A percentile compares a stretch with the other conserved stretches of the same genome.
Conservation (phyloP, 2,888 invertebrate genomes). For the Chrysina gloriosa region DNA sequence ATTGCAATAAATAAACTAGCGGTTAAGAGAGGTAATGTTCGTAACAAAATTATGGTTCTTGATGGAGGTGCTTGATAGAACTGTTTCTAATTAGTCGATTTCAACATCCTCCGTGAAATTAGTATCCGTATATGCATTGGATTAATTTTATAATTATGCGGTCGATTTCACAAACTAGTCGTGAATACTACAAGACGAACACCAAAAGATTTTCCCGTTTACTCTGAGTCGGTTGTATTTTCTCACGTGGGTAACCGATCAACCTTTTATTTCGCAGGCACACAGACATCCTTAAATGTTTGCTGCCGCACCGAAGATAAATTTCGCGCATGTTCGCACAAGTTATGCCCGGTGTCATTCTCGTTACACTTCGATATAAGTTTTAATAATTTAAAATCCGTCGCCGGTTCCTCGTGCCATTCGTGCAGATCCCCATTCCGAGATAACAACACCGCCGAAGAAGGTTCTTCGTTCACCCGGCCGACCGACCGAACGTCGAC, state of each 20-base stretch:
- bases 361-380: slow-evolving; percentile 36
- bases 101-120: no score
- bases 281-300: slow-evolving; percentile 10
- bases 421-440: slow-evolving; percentile 29
- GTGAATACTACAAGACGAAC: no score
- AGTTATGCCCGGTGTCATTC: slow-evolving; percentile 25
- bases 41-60: no score
- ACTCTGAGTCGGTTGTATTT: slow-evolving; percentile 1
- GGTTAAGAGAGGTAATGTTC: no score
- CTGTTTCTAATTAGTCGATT: no score
- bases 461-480: neutral
- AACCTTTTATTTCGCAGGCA: neutral
- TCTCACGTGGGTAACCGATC: neutral
- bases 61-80: no score
- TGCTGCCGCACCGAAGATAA: slow-evolving; percentile 7
- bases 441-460: slow-evolving; percentile 8
- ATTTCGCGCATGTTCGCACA: slow-evolving; percentile 24
- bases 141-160: no score
- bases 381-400: slow-evolving; percentile 36
- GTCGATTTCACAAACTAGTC: no score
- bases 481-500: neutral
- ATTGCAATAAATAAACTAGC: no score
- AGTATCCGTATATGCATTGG: no score
- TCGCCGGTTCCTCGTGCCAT: slow-evolving; percentile 28
- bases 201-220: neutral